Base-by-base conservation (phyloP, 2,888 invertebrate species). In the Opisthograptis luteolata region DNA sequence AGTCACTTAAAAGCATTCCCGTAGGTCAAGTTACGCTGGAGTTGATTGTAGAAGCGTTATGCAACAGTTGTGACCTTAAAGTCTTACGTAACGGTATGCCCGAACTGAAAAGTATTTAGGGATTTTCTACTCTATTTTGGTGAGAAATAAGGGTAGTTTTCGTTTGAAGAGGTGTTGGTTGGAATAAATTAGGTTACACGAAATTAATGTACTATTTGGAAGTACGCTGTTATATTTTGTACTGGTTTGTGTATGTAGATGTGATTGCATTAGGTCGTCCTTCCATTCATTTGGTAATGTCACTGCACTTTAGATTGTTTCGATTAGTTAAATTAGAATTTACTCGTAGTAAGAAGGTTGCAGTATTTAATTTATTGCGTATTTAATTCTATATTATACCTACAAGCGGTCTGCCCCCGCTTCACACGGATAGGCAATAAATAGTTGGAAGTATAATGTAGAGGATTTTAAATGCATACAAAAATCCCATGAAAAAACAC, bases 51-150 rank as follows among this genome's bases (percentile, higher is more conserved):
- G 68, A 71, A 64, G 47, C 58, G 75, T 87, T 87, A 87, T 85
- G 87, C 87, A 87, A 86, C 62, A 42, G 50, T 56, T 60, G 56
- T 81, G 87, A 87, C 87, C 87, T 87, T 87, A 87, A 75, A 83
- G 70, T 66, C 62, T 87, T 86, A 87, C 86, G 87, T 87, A 87
- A 87, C 70, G 66, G 65, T 66, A 62, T 73, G 75, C 77, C 70
- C 69, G 81, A 81, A 79, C 78, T 73, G 53, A 45, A 20, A 32
- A 12, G 1, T 34, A 10, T 14, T 59, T 51, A 32, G 28, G 13
- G 8, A 65, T 55, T 65, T 57, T 66, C 4, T 46, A 58, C 67
- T 64, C 37, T 79, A 66, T 20, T 0, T 0, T 0, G 0, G 1
- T 0, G 0, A 1, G 0, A 0, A 0, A 4, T 70, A 71, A 45